These are phyloP conservation scores for Elaphurus davidianus DNA, from an alignment of 2,113 vertebrate species.

Conservation along the genomic window DNA sequence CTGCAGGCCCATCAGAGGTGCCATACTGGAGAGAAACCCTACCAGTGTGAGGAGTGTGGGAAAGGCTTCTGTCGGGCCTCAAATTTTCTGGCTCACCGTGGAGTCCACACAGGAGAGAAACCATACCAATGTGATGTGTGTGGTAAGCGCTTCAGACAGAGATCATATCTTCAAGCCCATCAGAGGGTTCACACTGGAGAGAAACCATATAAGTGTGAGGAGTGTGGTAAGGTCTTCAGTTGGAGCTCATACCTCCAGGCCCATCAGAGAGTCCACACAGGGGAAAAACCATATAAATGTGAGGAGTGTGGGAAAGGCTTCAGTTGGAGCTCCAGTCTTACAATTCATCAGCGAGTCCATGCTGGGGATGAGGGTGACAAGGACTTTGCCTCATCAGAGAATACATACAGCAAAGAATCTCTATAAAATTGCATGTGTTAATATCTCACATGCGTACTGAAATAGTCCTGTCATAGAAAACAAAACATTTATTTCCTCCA, in stretches of 20 bases:
- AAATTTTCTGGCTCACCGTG: constrained; percentile 65
- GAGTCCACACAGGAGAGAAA: constrained; percentile 58
- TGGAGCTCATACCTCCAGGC: constrained; percentile 68
- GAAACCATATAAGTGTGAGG: constrained; percentile 68
- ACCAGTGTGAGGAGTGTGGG: constrained; percentile 66
- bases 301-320: constrained; percentile 73
- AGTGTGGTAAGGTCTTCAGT: constrained; percentile 72
- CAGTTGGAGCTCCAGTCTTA: constrained; percentile 71
- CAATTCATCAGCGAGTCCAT: constrained; percentile 67
- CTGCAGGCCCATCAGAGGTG: constrained; percentile 67
- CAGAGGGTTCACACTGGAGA: background rate
- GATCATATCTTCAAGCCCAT: no score
- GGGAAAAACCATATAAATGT: constrained; percentile 70
- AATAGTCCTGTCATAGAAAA: background rate
- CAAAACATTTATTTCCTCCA: background rate
- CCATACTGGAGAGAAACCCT: constrained; percentile 72
- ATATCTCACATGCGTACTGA: background rate
- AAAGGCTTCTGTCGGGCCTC: constrained; percentile 70
- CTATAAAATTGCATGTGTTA: background rate
- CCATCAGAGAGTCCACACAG: constrained; percentile 72
- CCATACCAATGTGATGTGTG: no score
- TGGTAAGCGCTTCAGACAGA: no score
- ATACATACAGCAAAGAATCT: background rate
- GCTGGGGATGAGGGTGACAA: background rate
- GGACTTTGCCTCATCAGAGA: background rate